Conservation (phyloP, 2,113 vertebrate genomes). For the Nasalis larvatus region DNA sequence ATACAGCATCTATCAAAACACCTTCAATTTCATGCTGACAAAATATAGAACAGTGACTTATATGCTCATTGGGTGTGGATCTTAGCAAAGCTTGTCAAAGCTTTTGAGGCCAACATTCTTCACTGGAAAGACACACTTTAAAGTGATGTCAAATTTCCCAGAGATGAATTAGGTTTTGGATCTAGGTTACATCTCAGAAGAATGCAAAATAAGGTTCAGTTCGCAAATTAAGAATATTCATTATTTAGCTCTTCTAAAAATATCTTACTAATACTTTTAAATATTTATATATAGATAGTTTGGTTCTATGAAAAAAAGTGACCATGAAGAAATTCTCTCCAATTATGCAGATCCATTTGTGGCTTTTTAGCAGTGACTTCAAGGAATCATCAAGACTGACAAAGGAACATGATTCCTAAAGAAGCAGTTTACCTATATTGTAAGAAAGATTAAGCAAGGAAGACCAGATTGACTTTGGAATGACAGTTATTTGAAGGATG, state of each 20-base stretch:
- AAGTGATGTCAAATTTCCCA: neutral
- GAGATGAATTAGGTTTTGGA: neutral
- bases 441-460: neutral
- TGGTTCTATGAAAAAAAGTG: neutral
- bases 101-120: conserved; percentile 6
- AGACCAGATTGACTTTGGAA: neutral
- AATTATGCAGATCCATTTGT: neutral
- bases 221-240: neutral
- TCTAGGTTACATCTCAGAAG: neutral
- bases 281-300: neutral
- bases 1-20: neutral
- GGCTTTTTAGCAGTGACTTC: neutral
- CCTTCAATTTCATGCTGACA: conserved; percentile 1
- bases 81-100: neutral
- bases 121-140: neutral
- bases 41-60: neutral
- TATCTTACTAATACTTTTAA: neutral
- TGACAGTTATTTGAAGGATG: neutral
- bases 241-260: neutral
- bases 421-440: neutral
- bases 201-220: neutral
- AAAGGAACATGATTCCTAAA: neutral
- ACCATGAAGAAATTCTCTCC: neutral
- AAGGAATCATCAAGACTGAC: neutral
- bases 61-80: neutral